Conservation (phyloP, 2,888 invertebrate species). For the Amblyjoppa proteus region DNA sequence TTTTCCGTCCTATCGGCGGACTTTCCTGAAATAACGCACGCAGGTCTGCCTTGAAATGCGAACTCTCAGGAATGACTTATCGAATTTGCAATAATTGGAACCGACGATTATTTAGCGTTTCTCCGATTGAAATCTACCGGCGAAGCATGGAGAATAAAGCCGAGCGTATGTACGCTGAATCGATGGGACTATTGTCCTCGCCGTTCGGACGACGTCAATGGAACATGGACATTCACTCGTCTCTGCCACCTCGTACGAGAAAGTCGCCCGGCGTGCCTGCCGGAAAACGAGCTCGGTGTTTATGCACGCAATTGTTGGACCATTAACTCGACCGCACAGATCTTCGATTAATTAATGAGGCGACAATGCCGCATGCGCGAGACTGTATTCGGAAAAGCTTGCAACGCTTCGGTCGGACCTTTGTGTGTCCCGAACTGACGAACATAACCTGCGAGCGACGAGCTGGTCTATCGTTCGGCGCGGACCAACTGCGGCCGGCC, state of each 20-base stretch:
- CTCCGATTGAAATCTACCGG: background rate
- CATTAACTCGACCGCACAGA: conserved; percentile 7
- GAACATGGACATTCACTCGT: conserved; percentile 24
- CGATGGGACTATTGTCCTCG: conserved; percentile 27
- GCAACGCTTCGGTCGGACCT: too few species aligned
- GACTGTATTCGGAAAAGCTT: background rate
- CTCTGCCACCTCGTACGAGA: conserved; percentile 13
- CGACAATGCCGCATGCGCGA: background rate
- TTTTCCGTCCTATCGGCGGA: background rate
- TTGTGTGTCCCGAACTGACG: too few species aligned
- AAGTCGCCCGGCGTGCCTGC: background rate
- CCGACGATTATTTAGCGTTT: background rate
- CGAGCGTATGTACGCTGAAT: background rate
- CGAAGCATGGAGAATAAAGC: background rate
- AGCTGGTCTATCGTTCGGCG: too few species aligned
- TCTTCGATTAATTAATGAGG: conserved; percentile 5
- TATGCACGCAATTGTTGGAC: conserved; percentile 16
- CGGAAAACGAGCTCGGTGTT: conserved; percentile 1
- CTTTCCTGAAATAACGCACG: background rate
- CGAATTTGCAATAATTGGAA: background rate
- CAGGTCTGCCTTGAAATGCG: background rate
- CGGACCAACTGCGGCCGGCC: too few species aligned
- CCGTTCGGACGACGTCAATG: background rate
- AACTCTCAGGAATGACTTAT: background rate
- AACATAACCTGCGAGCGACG: too few species aligned